phyloP scores from a whole-genome alignment of 2,888 invertebrate genomes.

The Chymomyza fuscimana region DNA sequence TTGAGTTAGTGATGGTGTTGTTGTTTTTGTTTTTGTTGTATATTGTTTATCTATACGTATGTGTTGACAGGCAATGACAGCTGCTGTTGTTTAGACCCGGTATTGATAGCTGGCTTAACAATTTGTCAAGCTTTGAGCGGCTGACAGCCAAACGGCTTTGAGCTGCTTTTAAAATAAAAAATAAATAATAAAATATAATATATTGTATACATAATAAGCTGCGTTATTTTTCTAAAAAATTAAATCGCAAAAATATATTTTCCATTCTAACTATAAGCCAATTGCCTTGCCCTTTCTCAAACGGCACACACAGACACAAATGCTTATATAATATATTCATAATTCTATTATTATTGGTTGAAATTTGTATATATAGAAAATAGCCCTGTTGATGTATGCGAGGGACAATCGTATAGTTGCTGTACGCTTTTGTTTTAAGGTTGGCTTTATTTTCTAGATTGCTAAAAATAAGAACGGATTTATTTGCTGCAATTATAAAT shows the following conservation, averaged over 20 bases:
- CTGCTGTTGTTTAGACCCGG: conserved; percentile 21
- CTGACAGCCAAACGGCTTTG: background rate
- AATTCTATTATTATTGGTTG: conserved; percentile 60
- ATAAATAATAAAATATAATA: background rate
- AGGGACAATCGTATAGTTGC: conserved; percentile 36
- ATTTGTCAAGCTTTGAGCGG: background rate
- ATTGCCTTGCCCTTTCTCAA: conserved; percentile 9
- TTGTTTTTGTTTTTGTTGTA: conserved; percentile 8
- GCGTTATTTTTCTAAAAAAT: conserved; percentile 34
- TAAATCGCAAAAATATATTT: conserved; percentile 40
- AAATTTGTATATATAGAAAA: conserved; percentile 30
- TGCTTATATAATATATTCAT: conserved; percentile 62
- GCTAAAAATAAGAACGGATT: too few relatives aligned
- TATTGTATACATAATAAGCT: background rate
- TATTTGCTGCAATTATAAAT: too few relatives aligned
- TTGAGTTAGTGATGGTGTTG: conserved; percentile 18
- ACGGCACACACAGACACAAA: conserved; percentile 5
- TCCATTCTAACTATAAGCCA: conserved; percentile 21
- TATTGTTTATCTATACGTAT: conserved; percentile 13
- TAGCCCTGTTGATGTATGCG: conserved; percentile 24
- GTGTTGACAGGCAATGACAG: conserved; percentile 39
- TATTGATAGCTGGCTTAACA: conserved; percentile 20
- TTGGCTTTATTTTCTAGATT: too few relatives aligned
- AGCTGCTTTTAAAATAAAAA: conserved; percentile 1
- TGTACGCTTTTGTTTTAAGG: background rate